Conservation (phyloP, 1,140 invertebrate species). For the Neuroterus valhalla region DNA sequence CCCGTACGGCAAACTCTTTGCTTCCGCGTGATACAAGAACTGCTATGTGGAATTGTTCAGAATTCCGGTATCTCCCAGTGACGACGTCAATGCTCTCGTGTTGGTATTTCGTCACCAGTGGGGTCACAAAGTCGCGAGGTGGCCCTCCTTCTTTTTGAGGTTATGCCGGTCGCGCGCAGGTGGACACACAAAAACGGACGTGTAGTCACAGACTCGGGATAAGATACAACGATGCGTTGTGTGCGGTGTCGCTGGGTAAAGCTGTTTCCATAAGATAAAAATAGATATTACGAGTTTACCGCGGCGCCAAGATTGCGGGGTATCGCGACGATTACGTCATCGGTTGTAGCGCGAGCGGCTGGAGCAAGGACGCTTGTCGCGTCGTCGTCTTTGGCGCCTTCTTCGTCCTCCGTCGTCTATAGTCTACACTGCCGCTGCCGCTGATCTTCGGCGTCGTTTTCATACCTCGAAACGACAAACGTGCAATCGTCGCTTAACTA, state of each 20-base stretch:
- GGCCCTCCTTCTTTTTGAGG: background rate
- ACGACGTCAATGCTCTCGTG: background rate
- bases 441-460: slow-evolving; percentile 17
- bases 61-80: background rate
- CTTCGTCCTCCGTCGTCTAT: slow-evolving; percentile 43
- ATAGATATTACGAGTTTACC: slow-evolving; percentile 74
- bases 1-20: background rate
- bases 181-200: slow-evolving; percentile 18
- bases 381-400: slow-evolving; percentile 46
- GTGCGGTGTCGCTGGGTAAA: slow-evolving; percentile 42
- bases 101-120: background rate
- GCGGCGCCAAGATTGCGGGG: slow-evolving; percentile 73
- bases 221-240: slow-evolving; percentile 34
- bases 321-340: slow-evolving; percentile 73
- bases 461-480: slow-evolving; percentile 23
- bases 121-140: background rate
- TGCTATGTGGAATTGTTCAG: background rate
- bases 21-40: slow-evolving; percentile 5
- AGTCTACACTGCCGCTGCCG: no score
- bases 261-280: slow-evolving; percentile 70
- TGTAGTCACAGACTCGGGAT: slow-evolving; percentile 30
- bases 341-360: slow-evolving; percentile 63
- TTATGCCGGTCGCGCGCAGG: background rate
- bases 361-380: slow-evolving; percentile 64
- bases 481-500: slow-evolving; percentile 26